phyloP scores from a whole-genome alignment of 2,797 vertebrate genomes.

The Lateolabrax maculatus region DNA sequence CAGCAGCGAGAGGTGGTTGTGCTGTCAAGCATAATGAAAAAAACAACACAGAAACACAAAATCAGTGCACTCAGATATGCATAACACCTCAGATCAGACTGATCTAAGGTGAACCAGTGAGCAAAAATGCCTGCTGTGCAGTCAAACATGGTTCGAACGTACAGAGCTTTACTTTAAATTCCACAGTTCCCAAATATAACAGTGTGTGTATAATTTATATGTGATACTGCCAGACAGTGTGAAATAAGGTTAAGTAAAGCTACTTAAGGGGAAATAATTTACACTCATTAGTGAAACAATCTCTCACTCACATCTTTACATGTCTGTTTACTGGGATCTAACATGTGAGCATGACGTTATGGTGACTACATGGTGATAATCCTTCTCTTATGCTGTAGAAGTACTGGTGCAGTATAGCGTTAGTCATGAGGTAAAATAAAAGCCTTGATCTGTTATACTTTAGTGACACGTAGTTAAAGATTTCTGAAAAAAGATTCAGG shows the following conservation, averaged over 20 bases:
- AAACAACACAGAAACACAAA: neutral
- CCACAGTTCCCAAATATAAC: neutral
- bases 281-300: neutral
- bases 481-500: neutral
- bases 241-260: too few species aligned
- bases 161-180: neutral
- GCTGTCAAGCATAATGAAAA: neutral
- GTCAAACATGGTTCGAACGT: neutral
- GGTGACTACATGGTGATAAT: neutral
- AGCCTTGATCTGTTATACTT: neutral
- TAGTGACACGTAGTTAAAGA: neutral
- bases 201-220: neutral
- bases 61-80: neutral
- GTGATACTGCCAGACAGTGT: neutral
- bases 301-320: neutral
- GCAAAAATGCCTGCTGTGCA: neutral
- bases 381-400: neutral
- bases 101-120: neutral
- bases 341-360: neutral
- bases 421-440: constrained; percentile 8
- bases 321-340: neutral
- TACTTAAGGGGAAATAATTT: too few species aligned
- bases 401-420: neutral
- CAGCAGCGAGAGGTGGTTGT: neutral
- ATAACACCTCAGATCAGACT: neutral